Base-by-base conservation (phyloP, 64 coral and sea anemone species). In the Dendronephthya gigantea region DNA sequence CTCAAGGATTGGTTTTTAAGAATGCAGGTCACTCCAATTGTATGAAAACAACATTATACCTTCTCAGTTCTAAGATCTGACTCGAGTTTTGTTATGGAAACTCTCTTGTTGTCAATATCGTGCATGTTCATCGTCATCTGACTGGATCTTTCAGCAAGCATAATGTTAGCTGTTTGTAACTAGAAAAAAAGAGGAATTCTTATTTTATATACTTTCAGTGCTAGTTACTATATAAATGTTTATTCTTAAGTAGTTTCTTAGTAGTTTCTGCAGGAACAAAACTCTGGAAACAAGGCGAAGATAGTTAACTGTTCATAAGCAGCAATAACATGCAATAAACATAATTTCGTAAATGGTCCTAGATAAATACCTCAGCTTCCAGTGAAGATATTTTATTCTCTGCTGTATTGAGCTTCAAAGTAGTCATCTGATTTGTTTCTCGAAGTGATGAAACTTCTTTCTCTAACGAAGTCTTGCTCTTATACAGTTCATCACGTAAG, bases 401-500 rank as follows among this genome's bases (percentile, higher is more conserved):
- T 7, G 84, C 52, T 9, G 68, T 34, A 34, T 89, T 84, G 39
- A 92, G 27, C 58, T 89, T 89, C 34, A 83, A 59, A 28, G 58
- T 62, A 1, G 88, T 89, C 70, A 92, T 90, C 90, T 96, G 91
- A 74, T 92, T 92, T 2, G 88, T 45, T 35, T 96, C 93, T 68
- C 85, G 92, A 14, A 96, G 51, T 4, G 90, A 92, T 0, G 90
- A 82, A 39, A 79, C 83, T 34, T 96, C 93, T 84, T 96, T 96
- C 27, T 96, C 93, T 40, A 92, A 88, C 72, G 86, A 79, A 13
- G 89, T 85, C 39, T 92, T 96, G 5, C 84, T 59, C 35, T 92
- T 88, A 35, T 92, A 96, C 65, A 96, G 82, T 87, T 96, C 93
- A 40, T 96, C 93, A 43, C 90, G 87, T n/a, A 96, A 62, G 40